Conservation (phyloP, 2,797 vertebrate species). For the Sebastes umbrosus region DNA sequence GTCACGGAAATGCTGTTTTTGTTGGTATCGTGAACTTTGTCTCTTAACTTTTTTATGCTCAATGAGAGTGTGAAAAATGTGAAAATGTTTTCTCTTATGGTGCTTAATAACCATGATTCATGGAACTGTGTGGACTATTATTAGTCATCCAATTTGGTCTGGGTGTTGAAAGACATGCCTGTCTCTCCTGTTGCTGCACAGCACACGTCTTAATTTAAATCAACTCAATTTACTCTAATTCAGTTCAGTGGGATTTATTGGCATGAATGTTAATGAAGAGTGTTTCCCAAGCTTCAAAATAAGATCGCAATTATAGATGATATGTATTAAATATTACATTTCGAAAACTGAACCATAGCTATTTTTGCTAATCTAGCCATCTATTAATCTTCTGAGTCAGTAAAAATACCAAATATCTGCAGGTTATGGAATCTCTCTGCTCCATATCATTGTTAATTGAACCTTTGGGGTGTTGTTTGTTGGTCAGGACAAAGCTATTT, state of each 20-base stretch:
- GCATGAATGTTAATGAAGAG: conserved; percentile 5
- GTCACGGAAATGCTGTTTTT: conserved; percentile 35
- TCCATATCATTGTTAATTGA: not conserved
- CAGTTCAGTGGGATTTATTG: not conserved
- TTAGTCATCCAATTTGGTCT: conserved; percentile 21
- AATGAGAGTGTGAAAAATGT: conserved; percentile 42
- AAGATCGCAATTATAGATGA: not conserved
- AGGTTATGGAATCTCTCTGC: not conserved
- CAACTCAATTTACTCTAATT: conserved; percentile 18
- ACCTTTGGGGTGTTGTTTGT: not conserved
- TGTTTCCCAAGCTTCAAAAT: conserved; percentile 13
- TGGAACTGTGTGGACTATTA: conserved; percentile 26
- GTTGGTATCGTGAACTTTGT: conserved; percentile 8
- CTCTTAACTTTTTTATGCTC: conserved; percentile 24
- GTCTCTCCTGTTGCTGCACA: conserved; percentile 1
- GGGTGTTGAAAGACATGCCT: not conserved
- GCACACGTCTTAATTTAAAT: conserved; percentile 16
- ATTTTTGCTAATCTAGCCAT: not conserved
- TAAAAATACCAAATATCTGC: not conserved
- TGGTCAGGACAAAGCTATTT: not conserved
- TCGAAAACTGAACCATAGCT: not conserved
- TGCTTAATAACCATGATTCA: conserved; percentile 45
- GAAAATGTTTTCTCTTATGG: conserved; percentile 18
- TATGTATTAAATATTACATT: not conserved
- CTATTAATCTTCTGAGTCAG: not conserved